These are phyloP conservation scores for Macrocentrus cingulum DNA, from an alignment of 1,140 invertebrate genomes.

Conservation along the genomic window DNA sequence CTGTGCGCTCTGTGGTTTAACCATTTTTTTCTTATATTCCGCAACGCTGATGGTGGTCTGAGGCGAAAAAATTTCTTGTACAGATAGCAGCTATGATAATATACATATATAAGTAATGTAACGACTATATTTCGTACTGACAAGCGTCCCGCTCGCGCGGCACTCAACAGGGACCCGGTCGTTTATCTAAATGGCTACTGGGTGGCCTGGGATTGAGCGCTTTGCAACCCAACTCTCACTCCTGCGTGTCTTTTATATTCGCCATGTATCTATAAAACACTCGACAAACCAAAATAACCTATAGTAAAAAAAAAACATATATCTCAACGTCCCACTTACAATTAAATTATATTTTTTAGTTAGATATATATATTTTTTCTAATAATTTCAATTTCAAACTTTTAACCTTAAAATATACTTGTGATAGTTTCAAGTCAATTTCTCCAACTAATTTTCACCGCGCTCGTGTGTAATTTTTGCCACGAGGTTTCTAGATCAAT, in stretches of 20 bases:
- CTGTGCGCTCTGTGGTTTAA: too few species aligned
- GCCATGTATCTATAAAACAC: constrained; percentile 1
- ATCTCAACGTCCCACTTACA: too few species aligned
- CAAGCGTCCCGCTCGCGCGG: constrained; percentile 34
- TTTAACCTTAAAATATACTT: too few species aligned
- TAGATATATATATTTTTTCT: too few species aligned
- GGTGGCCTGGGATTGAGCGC: constrained; percentile 47
- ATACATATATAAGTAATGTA: constrained; percentile 3
- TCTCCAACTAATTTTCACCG: constrained; percentile 4
- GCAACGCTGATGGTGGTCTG: too few species aligned
- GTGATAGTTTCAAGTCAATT: constrained; percentile 10
- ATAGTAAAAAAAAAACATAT: too few species aligned
- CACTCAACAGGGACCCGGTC: constrained; percentile 51
- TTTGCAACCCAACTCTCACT: constrained; percentile 23
- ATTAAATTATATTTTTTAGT: too few species aligned
- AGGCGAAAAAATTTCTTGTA: too few species aligned
- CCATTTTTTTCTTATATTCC: neutral
- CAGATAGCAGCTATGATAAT: too few species aligned
- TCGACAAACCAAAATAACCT: constrained; percentile 47
- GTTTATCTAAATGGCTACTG: constrained; percentile 60
- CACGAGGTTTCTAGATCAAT: neutral
- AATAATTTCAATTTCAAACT: too few species aligned
- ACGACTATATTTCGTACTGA: constrained; percentile 18
- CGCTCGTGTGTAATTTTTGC: neutral
- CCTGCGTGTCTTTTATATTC: constrained; percentile 27